Base-by-base conservation (phyloP, 2,797 vertebrate genomes). In the Odontamblyopus rebecca region DNA sequence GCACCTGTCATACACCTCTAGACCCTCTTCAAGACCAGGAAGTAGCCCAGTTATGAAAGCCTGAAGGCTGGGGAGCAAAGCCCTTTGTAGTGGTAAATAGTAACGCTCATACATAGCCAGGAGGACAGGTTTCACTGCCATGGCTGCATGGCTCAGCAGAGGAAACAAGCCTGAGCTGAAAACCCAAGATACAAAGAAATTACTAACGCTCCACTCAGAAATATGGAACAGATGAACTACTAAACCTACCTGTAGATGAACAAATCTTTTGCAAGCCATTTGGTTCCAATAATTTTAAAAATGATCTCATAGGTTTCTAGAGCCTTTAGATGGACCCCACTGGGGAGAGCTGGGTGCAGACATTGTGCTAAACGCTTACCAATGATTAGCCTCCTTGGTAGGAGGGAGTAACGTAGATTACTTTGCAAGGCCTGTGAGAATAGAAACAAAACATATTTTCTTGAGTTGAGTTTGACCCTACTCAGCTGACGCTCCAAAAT, bases 301-400 rank as follows among this genome's bases (percentile, higher is more conserved):
- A 99, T 96, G 68, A 99, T 93, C 86, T 99, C 98, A 1, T 99
- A 99, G 23, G 97, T 98, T 87, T 99, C 98, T n/a, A 99, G 89
- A 51, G 98, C 98, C 81, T 99, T 99, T 32, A 99, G 91, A 83
- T 99, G 98, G 16, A 99, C 98, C 0, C 98, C 98, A 15, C 96
- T 99, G 59, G 98, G 98, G 76, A 99, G 91, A 54, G 98, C 98
- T 0, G 98, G 98, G 76, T 99, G 98, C 75, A 99, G 83, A 74
- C 98, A 99, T 75, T 99, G 98, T 53, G 98, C 96, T 12, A 99
- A 86, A 62, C 98, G 94, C 90, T 99, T 99, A 75, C 97, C 96
- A 82, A 99, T 98, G 70, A 98, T 93, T 79, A 98, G 89, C 50
- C 97, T 93, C 41, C 95, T 93, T 0, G 98, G 98, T 82, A 99